A percentile compares a stretch with the other conserved stretches of the same genome.
Evolutionary conservation across 2,113 vertebrate species (phyloP).

Genomic region (Mesoclemmys tuberculata): DNA sequence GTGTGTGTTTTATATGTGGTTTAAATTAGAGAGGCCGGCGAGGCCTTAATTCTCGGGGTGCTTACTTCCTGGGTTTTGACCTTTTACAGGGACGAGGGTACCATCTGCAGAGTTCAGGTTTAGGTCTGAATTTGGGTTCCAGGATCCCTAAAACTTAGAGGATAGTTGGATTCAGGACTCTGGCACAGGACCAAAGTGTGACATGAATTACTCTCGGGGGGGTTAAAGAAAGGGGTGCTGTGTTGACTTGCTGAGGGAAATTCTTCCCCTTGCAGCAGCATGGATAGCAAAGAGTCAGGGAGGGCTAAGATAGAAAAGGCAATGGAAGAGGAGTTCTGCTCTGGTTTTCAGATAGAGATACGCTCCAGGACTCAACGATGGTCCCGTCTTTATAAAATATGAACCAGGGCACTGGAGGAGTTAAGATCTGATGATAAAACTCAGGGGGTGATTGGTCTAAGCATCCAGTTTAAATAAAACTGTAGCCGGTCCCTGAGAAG

Average conservation of each 20-base stretch:
- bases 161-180: neutral
- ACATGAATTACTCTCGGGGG: neutral
- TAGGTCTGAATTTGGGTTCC: fast-evolving
- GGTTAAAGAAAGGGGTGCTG: neutral
- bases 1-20: too few relatives aligned
- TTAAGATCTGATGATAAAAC: constrained; percentile 30
- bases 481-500: constrained; percentile 28
- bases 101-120: neutral
- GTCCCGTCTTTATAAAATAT: neutral
- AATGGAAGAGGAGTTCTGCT: neutral
- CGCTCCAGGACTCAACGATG: constrained; percentile 4
- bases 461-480: constrained; percentile 45
- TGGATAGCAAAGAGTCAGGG: neutral
- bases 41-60: neutral
- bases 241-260: neutral
- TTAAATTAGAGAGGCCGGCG: neutral
- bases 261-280: neutral
- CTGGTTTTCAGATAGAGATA: neutral
- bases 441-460: constrained; percentile 20
- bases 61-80: neutral
- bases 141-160: neutral
- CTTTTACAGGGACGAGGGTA: neutral
- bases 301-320: neutral
- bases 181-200: fast-evolving
- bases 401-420: neutral